phyloP scores from a whole-genome alignment of 2,113 vertebrate species.

The Galemys pyrenaicus region DNA sequence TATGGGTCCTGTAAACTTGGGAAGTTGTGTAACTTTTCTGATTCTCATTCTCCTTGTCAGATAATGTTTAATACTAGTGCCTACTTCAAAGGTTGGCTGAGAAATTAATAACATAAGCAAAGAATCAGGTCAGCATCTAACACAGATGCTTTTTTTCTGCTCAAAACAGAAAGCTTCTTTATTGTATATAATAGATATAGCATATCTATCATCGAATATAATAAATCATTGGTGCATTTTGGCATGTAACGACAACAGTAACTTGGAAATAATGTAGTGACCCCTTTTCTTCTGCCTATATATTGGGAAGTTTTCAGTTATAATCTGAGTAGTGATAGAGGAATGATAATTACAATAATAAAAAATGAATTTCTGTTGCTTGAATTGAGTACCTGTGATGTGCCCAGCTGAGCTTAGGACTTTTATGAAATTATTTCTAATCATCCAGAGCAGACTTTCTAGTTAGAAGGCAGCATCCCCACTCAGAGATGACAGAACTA shows the following conservation, averaged over 20 bases:
- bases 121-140: neutral
- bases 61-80: neutral
- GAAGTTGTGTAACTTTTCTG: neutral
- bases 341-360: neutral
- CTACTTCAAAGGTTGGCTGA: neutral
- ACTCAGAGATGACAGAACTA: neutral
- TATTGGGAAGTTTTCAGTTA: neutral
- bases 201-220: neutral
- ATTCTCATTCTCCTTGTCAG: neutral
- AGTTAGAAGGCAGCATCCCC: fast-evolving
- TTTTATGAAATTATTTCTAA: neutral
- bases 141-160: neutral
- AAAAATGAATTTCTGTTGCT: neutral
- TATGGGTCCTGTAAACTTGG: neutral
- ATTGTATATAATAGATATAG: too few relatives aligned
- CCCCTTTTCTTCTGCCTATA: neutral
- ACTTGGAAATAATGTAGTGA: neutral
- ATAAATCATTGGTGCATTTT: neutral
- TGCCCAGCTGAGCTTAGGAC: neutral
- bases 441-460: neutral
- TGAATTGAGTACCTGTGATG: neutral
- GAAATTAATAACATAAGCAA: neutral
- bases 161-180: neutral
- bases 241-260: neutral
- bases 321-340: neutral